Conservation (phyloP, 2,113 vertebrate species). For the Galeopterus variegatus region DNA sequence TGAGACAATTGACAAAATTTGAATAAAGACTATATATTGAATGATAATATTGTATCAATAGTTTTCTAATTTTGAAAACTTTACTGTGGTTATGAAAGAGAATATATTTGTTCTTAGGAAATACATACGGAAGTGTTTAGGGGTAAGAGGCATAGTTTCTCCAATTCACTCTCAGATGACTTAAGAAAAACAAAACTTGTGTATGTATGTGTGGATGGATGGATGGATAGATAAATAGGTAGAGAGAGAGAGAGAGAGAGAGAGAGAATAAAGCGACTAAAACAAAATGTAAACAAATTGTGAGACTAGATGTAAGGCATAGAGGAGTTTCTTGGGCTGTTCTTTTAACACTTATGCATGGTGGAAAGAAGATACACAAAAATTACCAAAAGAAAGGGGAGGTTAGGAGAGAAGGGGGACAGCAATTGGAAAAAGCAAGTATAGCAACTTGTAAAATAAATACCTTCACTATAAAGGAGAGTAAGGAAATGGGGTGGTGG, state of each 20-base stretch:
- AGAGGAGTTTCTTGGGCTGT: background rate
- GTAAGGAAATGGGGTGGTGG: background rate
- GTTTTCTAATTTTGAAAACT: conserved; percentile 17
- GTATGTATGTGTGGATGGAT: background rate
- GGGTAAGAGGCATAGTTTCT: background rate
- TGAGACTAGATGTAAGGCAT: background rate
- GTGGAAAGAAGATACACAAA: background rate
- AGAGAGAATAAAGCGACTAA: background rate
- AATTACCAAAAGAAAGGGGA: background rate
- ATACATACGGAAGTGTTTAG: background rate
- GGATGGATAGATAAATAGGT: background rate
- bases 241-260: too few species aligned
- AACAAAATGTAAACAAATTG: background rate
- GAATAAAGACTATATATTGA: background rate
- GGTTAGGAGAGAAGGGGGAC: background rate
- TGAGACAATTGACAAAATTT: background rate
- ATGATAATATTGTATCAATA: background rate
- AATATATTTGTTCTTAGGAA: background rate
- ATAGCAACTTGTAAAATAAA: background rate
- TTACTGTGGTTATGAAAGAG: background rate
- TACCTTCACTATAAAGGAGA: background rate
- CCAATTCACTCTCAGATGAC: background rate
- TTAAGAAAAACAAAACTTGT: background rate
- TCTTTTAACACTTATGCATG: background rate
- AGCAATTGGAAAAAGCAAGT: background rate